Base-by-base conservation (phyloP, 1,140 invertebrate species). In the Drosophila paulistorum region DNA sequence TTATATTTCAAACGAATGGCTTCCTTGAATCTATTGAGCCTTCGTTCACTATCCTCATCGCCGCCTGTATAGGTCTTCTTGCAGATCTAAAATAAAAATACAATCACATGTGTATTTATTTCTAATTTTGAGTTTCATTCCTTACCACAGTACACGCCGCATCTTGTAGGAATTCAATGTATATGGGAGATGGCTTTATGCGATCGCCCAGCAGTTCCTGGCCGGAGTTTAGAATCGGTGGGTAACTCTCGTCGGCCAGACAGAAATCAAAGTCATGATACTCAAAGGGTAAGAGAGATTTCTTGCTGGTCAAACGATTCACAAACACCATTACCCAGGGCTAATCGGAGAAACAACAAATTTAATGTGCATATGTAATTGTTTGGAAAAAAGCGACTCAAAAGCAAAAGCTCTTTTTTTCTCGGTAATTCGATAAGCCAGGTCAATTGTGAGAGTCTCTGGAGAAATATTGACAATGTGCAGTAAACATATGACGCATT, bases 141-240 rank as follows among this genome's bases (percentile, higher is more conserved):
- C 80, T 78, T 26, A 96, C 93, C 65, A 74, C 42, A 51, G 93
- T 92, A 93, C 98, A 99, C 26, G 93, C 93, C 51, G 95, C 92
- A 91, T 96, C 93, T 86, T 97, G 94, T 71, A 96, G 91, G 81
- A 97, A 97, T 63, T 95, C 93, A 23, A 96, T 96, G 91, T 96
- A 95, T 79, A 99, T 99, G 2, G 96, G 96, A 60, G 98, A 99
- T 3, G 97, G 96, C 59, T 97, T 93, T 85, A 99, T 99, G 84
- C 99, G 94, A 93, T 99, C 98, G 48, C 99, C 99, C 94, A 99
- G 99, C 0, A 99, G 96, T 61, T 99, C 98, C 93, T 99, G 99
- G 1, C 99, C 99, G 42, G 99, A 94, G 92, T 99, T 99, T 93
- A 99, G 98, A 5, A 97, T 97, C 6, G 98, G 98, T n/a, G 96